phyloP scores from a whole-genome alignment of 2,888 invertebrate genomes.

The Napeogenes sylphis region DNA sequence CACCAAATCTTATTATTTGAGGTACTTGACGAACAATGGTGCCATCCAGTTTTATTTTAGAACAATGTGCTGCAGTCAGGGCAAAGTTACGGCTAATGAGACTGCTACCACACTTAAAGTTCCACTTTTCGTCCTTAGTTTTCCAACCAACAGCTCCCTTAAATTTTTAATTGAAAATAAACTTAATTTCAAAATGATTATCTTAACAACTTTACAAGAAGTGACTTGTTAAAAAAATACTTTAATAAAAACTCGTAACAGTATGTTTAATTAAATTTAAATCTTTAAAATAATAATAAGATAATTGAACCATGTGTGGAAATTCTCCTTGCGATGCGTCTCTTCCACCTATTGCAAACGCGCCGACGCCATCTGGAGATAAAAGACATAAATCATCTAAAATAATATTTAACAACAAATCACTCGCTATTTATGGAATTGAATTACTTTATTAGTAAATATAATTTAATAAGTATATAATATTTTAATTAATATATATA shows the following conservation, averaged over 20 bases:
- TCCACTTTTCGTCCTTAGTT: slow-evolving; percentile 34
- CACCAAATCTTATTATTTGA: slow-evolving; percentile 50
- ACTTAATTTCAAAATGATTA: too few relatives aligned
- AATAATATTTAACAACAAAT: background rate
- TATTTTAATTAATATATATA: background rate
- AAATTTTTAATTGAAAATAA: too few relatives aligned
- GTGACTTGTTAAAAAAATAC: too few relatives aligned
- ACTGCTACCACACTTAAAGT: slow-evolving; percentile 78
- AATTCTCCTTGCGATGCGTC: slow-evolving; percentile 44
- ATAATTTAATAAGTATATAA: too few relatives aligned
- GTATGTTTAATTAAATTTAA: too few relatives aligned
- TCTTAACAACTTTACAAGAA: too few relatives aligned
- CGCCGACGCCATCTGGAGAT: background rate
- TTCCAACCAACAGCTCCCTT: slow-evolving; percentile 48
- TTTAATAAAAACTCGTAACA: too few relatives aligned
- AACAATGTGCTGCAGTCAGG: slow-evolving; percentile 82
- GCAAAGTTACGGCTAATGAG: slow-evolving; percentile 79
- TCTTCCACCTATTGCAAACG: slow-evolving; percentile 37
- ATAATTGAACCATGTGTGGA: slow-evolving; percentile 48
- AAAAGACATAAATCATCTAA: background rate
- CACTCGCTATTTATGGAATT: too few relatives aligned
- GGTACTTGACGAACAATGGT: slow-evolving; percentile 35
- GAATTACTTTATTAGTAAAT: too few relatives aligned
- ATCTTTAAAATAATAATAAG: too few relatives aligned
- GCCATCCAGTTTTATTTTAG: slow-evolving; percentile 31